phyloP scores from a whole-genome alignment of 2,888 invertebrate genomes.

The Xestia c-nigrum region DNA sequence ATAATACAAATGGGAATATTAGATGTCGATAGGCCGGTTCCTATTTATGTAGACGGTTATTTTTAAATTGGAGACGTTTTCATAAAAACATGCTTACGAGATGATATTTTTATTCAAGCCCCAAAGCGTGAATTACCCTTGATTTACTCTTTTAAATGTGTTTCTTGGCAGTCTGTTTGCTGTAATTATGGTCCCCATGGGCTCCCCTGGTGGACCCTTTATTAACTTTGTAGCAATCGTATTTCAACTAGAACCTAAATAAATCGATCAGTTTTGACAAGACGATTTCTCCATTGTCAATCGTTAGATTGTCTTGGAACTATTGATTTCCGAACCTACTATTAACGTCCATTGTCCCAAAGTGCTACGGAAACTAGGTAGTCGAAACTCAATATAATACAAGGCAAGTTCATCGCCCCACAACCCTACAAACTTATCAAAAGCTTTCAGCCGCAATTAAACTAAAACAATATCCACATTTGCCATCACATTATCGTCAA shows the following conservation, averaged over 20 bases:
- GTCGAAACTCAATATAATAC: slow-evolving; percentile 6
- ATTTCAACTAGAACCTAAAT: neutral
- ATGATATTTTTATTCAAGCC: neutral
- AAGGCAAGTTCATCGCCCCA: neutral
- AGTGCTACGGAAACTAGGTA: slow-evolving; percentile 3
- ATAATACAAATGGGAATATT: slow-evolving; percentile 24
- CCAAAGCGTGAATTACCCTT: neutral
- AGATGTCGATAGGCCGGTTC: neutral
- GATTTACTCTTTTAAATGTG: neutral
- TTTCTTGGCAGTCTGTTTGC: neutral
- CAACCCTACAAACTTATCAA: slow-evolving; percentile 3
- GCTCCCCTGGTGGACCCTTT: neutral
- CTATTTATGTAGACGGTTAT: neutral
- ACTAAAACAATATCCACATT: slow-evolving; percentile 33
- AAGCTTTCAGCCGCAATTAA: slow-evolving; percentile 26
- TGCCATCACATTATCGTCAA: slow-evolving; percentile 47
- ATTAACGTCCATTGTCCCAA: slow-evolving; percentile 7
- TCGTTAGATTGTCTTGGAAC: slow-evolving; percentile 10
- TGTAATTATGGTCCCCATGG: neutral
- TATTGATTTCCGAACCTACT: slow-evolving; percentile 10
- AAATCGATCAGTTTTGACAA: slow-evolving; percentile 5
- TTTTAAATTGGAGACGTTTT: neutral
- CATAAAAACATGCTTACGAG: neutral
- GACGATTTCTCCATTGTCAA: slow-evolving; percentile 1
- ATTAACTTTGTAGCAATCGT: neutral